A percentile compares a stretch with the other conserved stretches of the same genome.
Conservation (phyloP, 2,888 invertebrate species). For the Ceramica pisi region DNA sequence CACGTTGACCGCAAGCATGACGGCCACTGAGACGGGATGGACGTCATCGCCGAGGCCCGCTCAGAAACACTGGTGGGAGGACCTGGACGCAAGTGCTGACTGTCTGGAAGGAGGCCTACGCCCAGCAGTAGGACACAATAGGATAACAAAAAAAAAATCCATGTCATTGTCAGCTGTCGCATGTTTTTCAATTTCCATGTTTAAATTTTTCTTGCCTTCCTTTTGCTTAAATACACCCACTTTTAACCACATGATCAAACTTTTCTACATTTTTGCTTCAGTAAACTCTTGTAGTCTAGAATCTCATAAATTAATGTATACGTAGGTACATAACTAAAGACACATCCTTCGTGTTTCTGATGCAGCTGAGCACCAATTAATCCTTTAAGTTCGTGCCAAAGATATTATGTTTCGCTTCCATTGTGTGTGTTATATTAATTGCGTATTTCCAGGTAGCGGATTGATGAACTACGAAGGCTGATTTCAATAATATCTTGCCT, state of each 20-base stretch:
- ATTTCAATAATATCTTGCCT: slow-evolving; percentile 11
- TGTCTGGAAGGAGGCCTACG: no score
- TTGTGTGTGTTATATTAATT: slow-evolving; percentile 82
- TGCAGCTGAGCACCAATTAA: slow-evolving; percentile 55
- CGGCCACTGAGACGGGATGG: no score
- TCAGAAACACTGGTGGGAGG: no score
- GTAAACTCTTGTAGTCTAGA: background rate
- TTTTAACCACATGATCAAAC: background rate
- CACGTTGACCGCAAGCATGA: no score
- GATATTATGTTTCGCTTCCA: slow-evolving; percentile 79
- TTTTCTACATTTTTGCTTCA: background rate
- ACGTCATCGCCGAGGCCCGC: no score
- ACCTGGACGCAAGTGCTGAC: no score
- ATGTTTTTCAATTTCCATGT: background rate
- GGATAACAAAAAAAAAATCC: no score
- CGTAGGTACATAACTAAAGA: background rate
- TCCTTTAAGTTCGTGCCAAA: slow-evolving; percentile 74
- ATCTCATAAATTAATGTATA: slow-evolving; percentile 7
- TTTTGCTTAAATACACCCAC: background rate
- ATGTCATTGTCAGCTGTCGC: no score
- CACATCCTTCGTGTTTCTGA: slow-evolving; percentile 24
- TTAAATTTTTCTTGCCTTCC: background rate
- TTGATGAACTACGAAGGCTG: slow-evolving; percentile 41
- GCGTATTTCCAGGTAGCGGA: slow-evolving; percentile 50
- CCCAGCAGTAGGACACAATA: no score